Evolutionary conservation across 2,113 vertebrate species (phyloP).

Genomic region (Alethe diademata): DNA sequence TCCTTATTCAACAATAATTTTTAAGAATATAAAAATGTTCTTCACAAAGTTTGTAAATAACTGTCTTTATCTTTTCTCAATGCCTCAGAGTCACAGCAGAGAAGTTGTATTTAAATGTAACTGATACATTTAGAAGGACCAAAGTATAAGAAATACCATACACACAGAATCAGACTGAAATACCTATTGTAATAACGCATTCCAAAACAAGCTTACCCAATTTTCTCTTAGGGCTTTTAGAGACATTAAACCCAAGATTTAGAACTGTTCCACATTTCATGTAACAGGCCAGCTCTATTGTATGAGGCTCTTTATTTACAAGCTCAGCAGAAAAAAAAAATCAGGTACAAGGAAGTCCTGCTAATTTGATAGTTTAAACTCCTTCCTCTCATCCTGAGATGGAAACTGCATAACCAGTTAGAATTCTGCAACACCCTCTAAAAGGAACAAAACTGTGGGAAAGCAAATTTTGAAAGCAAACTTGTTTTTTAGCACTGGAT

Average conservation of each 20-base stretch:
- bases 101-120: neutral
- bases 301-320: neutral
- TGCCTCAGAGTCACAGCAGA: neutral
- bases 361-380: neutral
- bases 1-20: neutral
- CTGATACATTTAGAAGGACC: neutral
- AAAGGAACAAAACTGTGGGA: neutral
- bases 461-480: neutral
- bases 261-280: neutral
- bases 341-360: neutral
- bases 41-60: neutral
- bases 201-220: neutral
- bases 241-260: neutral
- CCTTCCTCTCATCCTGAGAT: neutral
- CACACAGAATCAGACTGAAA: neutral
- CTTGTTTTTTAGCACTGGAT: neutral
- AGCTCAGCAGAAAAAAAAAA: neutral
- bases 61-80: neutral
- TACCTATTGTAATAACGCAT: neutral
- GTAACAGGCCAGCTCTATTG: neutral
- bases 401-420: neutral
- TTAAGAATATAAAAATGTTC: neutral
- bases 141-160: neutral
- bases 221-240: neutral
- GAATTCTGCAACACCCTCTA: neutral